These are phyloP conservation scores for Reinhardtius hippoglossoides DNA, from an alignment of 2,113 vertebrate genomes.

Conservation along the genomic window DNA sequence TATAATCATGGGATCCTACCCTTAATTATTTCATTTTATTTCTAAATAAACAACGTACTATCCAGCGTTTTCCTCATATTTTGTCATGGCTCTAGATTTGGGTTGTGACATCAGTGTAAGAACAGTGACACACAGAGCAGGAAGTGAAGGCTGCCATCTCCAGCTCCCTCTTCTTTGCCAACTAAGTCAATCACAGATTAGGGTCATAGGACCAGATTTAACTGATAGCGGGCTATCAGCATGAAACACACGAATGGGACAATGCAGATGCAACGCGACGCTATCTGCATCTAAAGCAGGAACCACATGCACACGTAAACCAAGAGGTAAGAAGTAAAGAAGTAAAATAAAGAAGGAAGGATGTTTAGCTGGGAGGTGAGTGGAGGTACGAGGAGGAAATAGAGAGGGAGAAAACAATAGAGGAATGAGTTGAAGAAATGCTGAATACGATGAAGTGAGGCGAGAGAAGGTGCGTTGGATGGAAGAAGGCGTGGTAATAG, in stretches of 20 bases:
- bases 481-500: conserved; percentile 48
- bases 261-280: neutral
- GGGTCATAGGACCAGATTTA: conserved; percentile 40
- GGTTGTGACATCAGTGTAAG: too few species aligned
- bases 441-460: neutral
- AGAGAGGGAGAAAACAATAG: neutral
- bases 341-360: too few species aligned
- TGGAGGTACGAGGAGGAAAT: neutral
- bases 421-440: neutral
- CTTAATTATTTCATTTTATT: too few species aligned
- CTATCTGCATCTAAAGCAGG: neutral
- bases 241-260: neutral
- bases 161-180: conserved; percentile 27
- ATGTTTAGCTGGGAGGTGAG: too few species aligned
- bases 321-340: too few species aligned
- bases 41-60: too few species aligned
- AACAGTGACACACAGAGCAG: too few species aligned
- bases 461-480: neutral
- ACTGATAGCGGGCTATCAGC: neutral
- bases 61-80: too few species aligned
- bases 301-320: too few species aligned
- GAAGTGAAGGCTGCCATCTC: too few species aligned
- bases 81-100: too few species aligned
- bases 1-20: too few species aligned
- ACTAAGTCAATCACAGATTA: conserved; percentile 62